Conservation (phyloP, 2,888 invertebrate species). For the Ligdia adustata region DNA sequence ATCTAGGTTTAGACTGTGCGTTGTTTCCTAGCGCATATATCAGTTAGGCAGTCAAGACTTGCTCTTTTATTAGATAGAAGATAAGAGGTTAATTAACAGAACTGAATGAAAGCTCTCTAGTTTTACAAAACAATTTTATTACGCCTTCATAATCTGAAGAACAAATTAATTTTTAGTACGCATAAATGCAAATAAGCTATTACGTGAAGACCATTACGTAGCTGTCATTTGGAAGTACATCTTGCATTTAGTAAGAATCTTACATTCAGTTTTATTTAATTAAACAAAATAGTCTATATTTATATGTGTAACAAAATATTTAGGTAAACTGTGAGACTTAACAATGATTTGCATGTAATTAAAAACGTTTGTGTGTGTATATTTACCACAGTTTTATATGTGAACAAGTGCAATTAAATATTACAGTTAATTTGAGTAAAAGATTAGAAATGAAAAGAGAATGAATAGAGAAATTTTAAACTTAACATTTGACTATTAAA, state of each 20-base stretch:
- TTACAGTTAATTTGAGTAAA: too few species aligned
- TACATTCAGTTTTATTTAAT: constrained; percentile 1
- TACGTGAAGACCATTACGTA: constrained; percentile 5
- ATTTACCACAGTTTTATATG: background rate
- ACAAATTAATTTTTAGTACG: constrained; percentile 11
- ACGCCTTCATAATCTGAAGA: constrained; percentile 1
- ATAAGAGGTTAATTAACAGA: too few species aligned
- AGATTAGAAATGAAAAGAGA: too few species aligned
- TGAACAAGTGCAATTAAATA: too few species aligned
- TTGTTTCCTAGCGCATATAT: too few species aligned
- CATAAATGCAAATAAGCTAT: constrained; percentile 12
- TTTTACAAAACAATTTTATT: background rate
- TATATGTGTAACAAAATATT: background rate
- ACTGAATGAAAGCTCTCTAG: background rate
- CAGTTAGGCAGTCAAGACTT: too few species aligned
- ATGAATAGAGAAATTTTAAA: too few species aligned
- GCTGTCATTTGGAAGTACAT: constrained; percentile 5
- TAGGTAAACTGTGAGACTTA: background rate
- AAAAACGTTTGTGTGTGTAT: background rate
- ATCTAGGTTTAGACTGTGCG: too few species aligned
- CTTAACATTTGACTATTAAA: too few species aligned
- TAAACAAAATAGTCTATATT: background rate
- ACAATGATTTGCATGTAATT: background rate
- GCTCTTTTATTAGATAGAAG: too few species aligned
- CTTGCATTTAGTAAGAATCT: constrained; percentile 2